A percentile compares a stretch with the other conserved stretches of the same genome.
Conservation (phyloP, 2,113 vertebrate species). For the Dromiciops gliroides region DNA sequence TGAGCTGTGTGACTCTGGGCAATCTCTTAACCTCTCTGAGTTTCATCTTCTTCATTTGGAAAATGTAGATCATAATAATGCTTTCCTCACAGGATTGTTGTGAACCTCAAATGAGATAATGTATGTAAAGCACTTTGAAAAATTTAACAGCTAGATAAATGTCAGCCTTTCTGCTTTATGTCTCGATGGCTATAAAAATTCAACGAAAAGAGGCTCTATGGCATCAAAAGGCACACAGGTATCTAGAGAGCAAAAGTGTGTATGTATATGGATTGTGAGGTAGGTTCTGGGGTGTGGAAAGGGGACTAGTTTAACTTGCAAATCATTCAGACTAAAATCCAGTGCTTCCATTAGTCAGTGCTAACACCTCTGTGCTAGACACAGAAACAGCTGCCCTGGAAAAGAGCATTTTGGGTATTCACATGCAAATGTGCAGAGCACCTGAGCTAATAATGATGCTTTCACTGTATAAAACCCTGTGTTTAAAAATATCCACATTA, state of each 20-base stretch:
- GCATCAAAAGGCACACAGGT: conserved; percentile 20
- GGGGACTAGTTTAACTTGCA: conserved; percentile 17
- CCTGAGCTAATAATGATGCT: conserved; percentile 22
- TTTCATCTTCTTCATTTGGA: not conserved
- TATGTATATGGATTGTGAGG: not conserved
- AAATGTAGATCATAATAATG: not conserved
- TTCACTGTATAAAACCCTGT: conserved; percentile 8
- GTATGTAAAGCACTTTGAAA: not conserved
- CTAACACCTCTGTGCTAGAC: conserved; percentile 15
- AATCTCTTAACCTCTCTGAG: not conserved
- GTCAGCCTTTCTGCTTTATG: conserved; percentile 11
- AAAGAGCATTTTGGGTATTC: not conserved
- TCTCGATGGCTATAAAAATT: conserved; percentile 49
- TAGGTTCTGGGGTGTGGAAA: not conserved
- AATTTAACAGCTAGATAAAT: not conserved
- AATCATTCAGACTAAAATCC: conserved; percentile 35
- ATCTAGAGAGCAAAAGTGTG: conserved; percentile 28
- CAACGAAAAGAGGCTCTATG: conserved; percentile 9
- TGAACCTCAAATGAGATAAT: not conserved
- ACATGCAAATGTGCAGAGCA: not conserved
- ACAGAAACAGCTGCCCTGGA: not conserved
- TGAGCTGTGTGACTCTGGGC: not conserved
- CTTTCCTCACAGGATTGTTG: not conserved
- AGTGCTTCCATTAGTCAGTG: conserved; percentile 24
- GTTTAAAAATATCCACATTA: conserved; percentile 25